Percentiles rank a stretch among this genome's conserved stretches.
Evolutionary conservation across 2,113 vertebrate species (phyloP).

Genomic region (Seriola quinqueradiata): DNA sequence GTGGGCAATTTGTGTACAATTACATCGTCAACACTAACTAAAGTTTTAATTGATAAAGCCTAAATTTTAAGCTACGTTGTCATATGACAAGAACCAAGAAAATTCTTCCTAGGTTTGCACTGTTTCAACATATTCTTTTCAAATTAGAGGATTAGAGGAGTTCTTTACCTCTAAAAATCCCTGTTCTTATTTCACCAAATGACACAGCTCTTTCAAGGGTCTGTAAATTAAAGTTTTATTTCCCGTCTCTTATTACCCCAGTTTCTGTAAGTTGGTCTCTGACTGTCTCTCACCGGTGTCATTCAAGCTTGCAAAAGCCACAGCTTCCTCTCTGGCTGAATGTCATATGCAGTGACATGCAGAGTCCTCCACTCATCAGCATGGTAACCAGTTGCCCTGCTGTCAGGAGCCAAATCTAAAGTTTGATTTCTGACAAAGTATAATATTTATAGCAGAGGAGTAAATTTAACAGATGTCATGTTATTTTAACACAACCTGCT

Average conservation of each 20-base stretch:
- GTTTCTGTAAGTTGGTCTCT: background rate
- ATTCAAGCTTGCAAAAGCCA: background rate
- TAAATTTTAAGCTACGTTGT: too few species aligned
- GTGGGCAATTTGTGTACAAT: too few species aligned
- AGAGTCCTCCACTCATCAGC: background rate
- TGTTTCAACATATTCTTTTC: too few species aligned
- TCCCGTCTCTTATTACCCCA: background rate
- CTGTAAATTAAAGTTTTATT: background rate
- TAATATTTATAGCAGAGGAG: constrained; percentile 26
- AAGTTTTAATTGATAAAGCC: too few species aligned
- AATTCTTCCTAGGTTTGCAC: too few species aligned
- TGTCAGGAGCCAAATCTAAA: constrained; percentile 2
- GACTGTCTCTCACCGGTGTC: constrained; percentile 16
- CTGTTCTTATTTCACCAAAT: too few species aligned
- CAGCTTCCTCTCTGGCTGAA: background rate
- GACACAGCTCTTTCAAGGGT: background rate
- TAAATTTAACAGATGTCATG: constrained; percentile 45
- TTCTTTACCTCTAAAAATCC: too few species aligned
- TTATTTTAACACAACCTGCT: constrained; percentile 35
- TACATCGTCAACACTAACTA: too few species aligned
- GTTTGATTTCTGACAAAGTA: constrained; percentile 47
- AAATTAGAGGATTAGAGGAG: too few species aligned
- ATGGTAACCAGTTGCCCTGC: background rate
- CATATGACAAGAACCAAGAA: too few species aligned
- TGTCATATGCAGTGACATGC: background rate